A percentile compares a stretch with the other conserved stretches of the same genome.
phyloP scores from a whole-genome alignment of 2,888 invertebrate species.

The Bimastos eiseni region DNA sequence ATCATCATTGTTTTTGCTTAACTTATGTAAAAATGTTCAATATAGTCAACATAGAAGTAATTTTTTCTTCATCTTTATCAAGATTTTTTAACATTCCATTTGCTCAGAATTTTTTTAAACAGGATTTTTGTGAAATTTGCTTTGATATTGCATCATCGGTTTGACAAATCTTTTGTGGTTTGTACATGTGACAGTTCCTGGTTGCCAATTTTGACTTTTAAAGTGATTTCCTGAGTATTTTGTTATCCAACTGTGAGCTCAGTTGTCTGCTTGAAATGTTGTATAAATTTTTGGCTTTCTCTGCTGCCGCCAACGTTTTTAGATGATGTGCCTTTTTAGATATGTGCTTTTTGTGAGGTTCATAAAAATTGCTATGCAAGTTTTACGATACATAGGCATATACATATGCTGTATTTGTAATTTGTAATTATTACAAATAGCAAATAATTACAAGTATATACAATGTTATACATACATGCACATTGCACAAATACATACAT shows the following conservation, averaged over 20 bases:
- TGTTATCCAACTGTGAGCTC: not conserved
- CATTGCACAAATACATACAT: too few species aligned
- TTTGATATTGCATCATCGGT: too few species aligned
- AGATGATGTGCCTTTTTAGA: not conserved
- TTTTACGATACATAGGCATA: too few species aligned
- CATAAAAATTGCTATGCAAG: too few species aligned
- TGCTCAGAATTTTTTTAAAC: not conserved
- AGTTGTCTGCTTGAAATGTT: not conserved
- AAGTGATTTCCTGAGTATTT: not conserved
- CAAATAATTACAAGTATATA: too few species aligned
- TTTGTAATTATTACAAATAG: too few species aligned
- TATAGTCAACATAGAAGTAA: not conserved
- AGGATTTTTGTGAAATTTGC: not conserved
- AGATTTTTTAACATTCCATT: not conserved
- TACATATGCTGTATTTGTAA: not conserved
- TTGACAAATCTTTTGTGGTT: too few species aligned
- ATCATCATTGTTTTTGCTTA: not conserved
- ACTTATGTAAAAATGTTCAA: not conserved
- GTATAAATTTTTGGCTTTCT: not conserved
- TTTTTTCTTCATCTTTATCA: not conserved
- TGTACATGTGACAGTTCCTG: too few species aligned
- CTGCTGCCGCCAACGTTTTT: too few species aligned
- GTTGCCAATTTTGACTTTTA: not conserved
- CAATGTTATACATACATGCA: not conserved
- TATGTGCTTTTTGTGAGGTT: not conserved